A percentile compares a stretch with the other conserved stretches of the same genome.
These are phyloP conservation scores for Ageneiosus marmoratus DNA, from an alignment of 2,113 vertebrate species.

Conservation along the genomic window DNA sequence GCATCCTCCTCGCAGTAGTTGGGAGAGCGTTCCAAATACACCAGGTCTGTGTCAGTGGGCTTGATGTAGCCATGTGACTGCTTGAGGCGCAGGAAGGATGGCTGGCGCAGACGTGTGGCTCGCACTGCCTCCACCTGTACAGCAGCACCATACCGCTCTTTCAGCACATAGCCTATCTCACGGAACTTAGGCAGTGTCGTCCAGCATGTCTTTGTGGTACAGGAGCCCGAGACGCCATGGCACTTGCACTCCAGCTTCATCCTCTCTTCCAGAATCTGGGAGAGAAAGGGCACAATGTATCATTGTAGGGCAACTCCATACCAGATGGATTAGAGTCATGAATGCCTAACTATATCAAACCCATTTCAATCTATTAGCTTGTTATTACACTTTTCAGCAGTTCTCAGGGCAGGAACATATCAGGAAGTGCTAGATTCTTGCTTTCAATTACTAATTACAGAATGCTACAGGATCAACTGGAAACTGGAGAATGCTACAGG, in stretches of 20 bases:
- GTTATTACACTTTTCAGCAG: constrained; percentile 5
- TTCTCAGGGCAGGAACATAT: background rate
- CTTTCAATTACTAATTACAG: background rate
- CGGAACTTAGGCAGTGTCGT: constrained; percentile 94
- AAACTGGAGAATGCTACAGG: background rate
- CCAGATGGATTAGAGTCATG: background rate
- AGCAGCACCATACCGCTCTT: constrained; percentile 89
- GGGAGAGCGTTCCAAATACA: constrained; percentile 95
- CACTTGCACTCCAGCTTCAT: constrained; percentile 99
- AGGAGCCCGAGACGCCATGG: constrained; percentile 95
- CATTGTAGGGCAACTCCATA: background rate
- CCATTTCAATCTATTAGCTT: background rate
- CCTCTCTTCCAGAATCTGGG: constrained; percentile 86
- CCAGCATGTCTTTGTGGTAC: constrained; percentile 98
- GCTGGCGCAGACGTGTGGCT: constrained; percentile 90
- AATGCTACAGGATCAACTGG: background rate
- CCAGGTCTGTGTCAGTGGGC: constrained; percentile 93
- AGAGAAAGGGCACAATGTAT: constrained; percentile 38
- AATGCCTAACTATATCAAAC: background rate
- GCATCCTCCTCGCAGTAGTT: constrained; percentile 97
- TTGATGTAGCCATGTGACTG: constrained; percentile 93
- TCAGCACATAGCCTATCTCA: constrained; percentile 92
- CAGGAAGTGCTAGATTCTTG: background rate
- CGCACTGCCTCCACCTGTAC: constrained; percentile 94
- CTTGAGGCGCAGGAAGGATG: constrained; percentile 94